phyloP scores from a whole-genome alignment of 2,888 invertebrate genomes.

The Ichneumon xanthorius region DNA sequence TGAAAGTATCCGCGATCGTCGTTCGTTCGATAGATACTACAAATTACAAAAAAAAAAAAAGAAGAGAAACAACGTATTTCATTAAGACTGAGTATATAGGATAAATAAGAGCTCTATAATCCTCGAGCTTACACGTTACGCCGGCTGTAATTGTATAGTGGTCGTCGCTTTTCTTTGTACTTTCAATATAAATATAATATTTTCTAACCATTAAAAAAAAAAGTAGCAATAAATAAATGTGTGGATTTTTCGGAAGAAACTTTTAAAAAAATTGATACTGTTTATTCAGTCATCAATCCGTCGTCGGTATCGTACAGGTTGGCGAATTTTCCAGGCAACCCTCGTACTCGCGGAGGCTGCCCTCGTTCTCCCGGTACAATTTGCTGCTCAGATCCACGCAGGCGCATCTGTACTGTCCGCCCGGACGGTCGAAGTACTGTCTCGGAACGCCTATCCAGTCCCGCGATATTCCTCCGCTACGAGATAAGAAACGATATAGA shows the following conservation, averaged over 20 bases:
- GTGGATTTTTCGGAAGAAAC: background rate
- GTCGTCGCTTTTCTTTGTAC: constrained; percentile 19
- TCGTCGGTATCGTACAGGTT: constrained; percentile 85
- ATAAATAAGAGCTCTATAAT: background rate
- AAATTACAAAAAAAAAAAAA: too few species aligned
- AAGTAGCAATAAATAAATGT: constrained; percentile 1
- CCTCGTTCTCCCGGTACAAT: constrained; percentile 85
- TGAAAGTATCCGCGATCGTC: background rate
- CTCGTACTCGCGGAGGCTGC: constrained; percentile 88
- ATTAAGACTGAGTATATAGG: constrained; percentile 54
- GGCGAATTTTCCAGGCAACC: constrained; percentile 87
- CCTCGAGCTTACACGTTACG: background rate
- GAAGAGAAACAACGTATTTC: constrained; percentile 32
- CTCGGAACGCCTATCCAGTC: constrained; percentile 96
- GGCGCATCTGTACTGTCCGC: constrained; percentile 91
- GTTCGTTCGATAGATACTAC: background rate
- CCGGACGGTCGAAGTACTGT: constrained; percentile 89
- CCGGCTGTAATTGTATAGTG: background rate
- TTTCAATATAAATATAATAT: constrained; percentile 49
- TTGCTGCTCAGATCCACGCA: constrained; percentile 88
- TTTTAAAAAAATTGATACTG: background rate
- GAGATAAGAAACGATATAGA: constrained; percentile 75
- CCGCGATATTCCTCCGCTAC: constrained; percentile 95
- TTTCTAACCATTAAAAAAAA: constrained; percentile 29
- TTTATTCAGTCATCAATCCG: constrained; percentile 21